Evolutionary conservation across 1,140 invertebrate species (phyloP), one percentile per base, ranked within the genome.

Genomic region (Aphis gossypii): DNA sequence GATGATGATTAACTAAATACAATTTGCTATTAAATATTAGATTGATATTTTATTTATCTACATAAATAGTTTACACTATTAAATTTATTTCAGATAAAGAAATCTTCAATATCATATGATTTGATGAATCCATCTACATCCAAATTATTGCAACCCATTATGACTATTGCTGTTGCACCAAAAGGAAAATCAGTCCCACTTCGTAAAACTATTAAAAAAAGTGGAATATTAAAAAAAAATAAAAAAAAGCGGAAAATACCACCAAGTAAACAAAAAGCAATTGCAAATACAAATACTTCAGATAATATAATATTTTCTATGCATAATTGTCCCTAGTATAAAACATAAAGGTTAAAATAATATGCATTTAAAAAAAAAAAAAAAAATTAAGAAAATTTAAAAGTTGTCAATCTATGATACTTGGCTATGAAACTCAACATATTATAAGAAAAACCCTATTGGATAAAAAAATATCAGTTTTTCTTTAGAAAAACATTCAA

Each of bases 351-450:
- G 8, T 48, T 35, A 51, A 90, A 0, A 76, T 76, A 48, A 23
- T 38, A 92, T n/a, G 21, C 6, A 90, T 25, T 60, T 7, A 2
- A 14, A 35, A 90, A 68, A 11, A 38, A 35, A 90, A 68, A 11
- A 38, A 35, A 76, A 76, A 20, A 9, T 23, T 38, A 38, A 11
- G 9, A 21, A 41, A 41, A 1, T n/a, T 46, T n/a, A 46, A 56
- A 68, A 68, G 14, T 82, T 60, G 35, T 92, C 88, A 93, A 96
- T 97, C 95, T 99, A 99, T 0, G 98, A 99, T 14, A 98, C 98
- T 96, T 99, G 98, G 68, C 98, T 98, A 95, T 99, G 98, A 94
- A 99, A 95, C 95, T 99, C 98, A 56, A 99, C 96, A 95, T 98
- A 98, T 60, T 98, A 95, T 95, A 94, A 96, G 95, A 41, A 41